Evolutionary conservation across 2,113 vertebrate species (phyloP), one percentile per base, ranked within the genome.

Genomic region (Speoplatyrhinus poulsoni): DNA sequence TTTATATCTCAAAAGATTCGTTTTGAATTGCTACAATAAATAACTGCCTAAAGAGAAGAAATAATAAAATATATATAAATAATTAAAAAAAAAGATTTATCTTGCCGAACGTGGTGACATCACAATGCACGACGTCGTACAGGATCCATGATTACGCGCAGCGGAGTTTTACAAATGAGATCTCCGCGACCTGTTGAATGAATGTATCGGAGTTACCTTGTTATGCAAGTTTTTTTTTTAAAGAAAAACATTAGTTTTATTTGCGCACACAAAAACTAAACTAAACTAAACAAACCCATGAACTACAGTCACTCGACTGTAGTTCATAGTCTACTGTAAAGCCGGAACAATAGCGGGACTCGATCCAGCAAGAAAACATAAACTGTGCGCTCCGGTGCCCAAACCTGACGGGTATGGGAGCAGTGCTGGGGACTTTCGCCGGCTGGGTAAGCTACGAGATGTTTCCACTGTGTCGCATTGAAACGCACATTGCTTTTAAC

Each of bases 391-490:
- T 56, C 57, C 6, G 15, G 17, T 46, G 6, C 46, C 10, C 46
- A 53, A n/a, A 65, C 64, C 36, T 65, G 36, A 64, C 47, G 41
- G 84, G 16, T 26, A 89, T 92, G 91, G 91, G 87, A 62, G 86
- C 88, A 6, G 75, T 73, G 0, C 57, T 91, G 54, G 90, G 86
- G 49, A 73, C 80, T 52, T 79, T 82, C 41, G 75, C 79, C 10
- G 75, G 69, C 62, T 91, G 91, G 77, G 91, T 91, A 73, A 64
- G 75, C 17, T 10, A 11, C 13, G 10, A 15, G 10, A 12, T 3
- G 10, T 52, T 52, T 52, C 49, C 10, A 4, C 3, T 3, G 12
- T 46, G 4, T 53, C 1, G 52, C 6, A 7, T 26, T 15, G 13
- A 46, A 19, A 59, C 13, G 12, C 19, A 12, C 6, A 1, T 0